These are phyloP conservation scores for Micromussa lordhowensis DNA, from an alignment of 92 coral and sea anemone species.

Conservation along the genomic window DNA sequence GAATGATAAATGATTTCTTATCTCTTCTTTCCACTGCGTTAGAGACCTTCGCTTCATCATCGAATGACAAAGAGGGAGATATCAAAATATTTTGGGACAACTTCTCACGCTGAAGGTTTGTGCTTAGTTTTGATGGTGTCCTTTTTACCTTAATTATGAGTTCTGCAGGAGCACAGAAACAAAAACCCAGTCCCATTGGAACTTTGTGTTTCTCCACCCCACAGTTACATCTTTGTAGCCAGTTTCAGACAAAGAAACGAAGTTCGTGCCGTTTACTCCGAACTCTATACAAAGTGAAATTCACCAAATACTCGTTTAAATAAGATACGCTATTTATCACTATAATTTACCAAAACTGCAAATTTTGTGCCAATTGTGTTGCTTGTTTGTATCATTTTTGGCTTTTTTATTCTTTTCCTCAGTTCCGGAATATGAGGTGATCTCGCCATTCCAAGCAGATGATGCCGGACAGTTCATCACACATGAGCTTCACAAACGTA, in stretches of 20 bases:
- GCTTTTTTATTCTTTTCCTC: neutral
- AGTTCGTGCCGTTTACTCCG: too few relatives aligned
- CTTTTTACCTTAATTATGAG: too few relatives aligned
- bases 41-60: conserved; percentile 67
- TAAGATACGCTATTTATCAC: neutral
- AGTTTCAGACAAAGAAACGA: too few relatives aligned
- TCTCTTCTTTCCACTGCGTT: neutral
- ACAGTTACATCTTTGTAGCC: too few relatives aligned
- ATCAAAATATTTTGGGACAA: conserved; percentile 74
- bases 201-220: too few relatives aligned
- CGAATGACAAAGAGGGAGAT: conserved; percentile 88
- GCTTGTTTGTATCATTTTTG: neutral
- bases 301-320: too few relatives aligned
- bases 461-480: conserved; percentile 71
- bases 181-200: too few relatives aligned
- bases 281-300: too few relatives aligned
- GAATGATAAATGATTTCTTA: neutral
- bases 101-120: conserved; percentile 77
- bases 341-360: too few relatives aligned
- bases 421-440: conserved; percentile 91
- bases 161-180: too few relatives aligned
- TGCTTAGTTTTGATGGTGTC: too few relatives aligned
- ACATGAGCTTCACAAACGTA: conserved; percentile 65
- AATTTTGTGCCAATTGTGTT: neutral
- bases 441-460: conserved; percentile 84